phyloP scores from a whole-genome alignment of 2,113 vertebrate species.

The Ornithorhynchus anatinus region DNA sequence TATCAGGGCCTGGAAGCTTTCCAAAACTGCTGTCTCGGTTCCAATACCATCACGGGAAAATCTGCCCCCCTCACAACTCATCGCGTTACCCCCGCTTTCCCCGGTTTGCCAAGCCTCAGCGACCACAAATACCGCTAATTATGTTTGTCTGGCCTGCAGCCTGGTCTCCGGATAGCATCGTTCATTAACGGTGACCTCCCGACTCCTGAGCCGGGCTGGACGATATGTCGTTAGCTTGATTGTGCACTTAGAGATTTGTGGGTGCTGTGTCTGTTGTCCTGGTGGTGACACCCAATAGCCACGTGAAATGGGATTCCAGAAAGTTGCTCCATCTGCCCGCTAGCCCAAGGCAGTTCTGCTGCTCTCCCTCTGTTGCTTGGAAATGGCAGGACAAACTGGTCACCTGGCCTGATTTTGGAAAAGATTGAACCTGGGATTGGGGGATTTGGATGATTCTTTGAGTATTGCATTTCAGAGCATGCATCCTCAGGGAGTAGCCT shows the following conservation, averaged over 20 bases:
- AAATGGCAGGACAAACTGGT: background rate
- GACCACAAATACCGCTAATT: slow-evolving; percentile 38
- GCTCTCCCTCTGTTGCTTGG: background rate
- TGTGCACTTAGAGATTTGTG: fast-evolving
- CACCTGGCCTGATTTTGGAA: background rate
- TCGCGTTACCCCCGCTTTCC: background rate
- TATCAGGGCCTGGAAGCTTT: slow-evolving; percentile 41
- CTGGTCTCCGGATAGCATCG: slow-evolving; percentile 40
- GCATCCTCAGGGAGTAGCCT: too few relatives aligned
- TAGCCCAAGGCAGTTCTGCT: background rate
- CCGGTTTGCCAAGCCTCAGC: background rate
- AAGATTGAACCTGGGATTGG: background rate
- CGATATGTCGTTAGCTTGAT: fast-evolving
- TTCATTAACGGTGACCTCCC: slow-evolving; percentile 47
- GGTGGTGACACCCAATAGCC: background rate
- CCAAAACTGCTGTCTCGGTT: slow-evolving; percentile 35
- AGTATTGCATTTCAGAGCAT: too few relatives aligned
- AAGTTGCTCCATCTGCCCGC: background rate
- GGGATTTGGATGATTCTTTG: too few relatives aligned
- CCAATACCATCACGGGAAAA: slow-evolving; percentile 21
- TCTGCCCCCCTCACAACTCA: background rate
- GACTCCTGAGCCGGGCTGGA: fast-evolving
- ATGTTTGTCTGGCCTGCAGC: background rate
- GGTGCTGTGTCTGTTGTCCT: background rate
- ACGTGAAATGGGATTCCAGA: background rate